Conservation (phyloP, 2,888 invertebrate genomes). For the Sceliomorpha sp. region DNA sequence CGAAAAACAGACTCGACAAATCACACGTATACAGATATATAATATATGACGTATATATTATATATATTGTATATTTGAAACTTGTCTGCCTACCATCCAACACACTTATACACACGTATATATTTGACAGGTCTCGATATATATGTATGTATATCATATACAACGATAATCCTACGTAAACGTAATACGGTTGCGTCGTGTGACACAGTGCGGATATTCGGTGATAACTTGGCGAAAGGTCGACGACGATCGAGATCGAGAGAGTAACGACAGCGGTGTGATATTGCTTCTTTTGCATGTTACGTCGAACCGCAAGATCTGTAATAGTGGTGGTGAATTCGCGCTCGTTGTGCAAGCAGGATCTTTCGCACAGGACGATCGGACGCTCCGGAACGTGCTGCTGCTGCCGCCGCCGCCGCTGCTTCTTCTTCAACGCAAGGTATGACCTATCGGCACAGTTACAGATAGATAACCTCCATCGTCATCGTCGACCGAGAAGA, state of each 20-base stretch:
- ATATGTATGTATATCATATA: constrained; percentile 16
- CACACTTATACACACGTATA: constrained; percentile 3
- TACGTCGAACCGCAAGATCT: constrained; percentile 48
- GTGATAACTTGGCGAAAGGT: constrained; percentile 42
- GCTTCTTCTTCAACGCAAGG: constrained; percentile 41
- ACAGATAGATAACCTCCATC: constrained; percentile 15
- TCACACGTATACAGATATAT: not conserved
- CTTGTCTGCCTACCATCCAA: too few relatives aligned
- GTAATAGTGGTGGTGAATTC: constrained; percentile 46
- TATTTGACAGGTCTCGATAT: not conserved
- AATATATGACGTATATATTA: not conserved
- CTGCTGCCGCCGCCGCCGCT: too few relatives aligned
- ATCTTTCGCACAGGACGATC: constrained; percentile 42
- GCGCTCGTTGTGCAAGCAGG: constrained; percentile 47
- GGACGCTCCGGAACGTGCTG: constrained; percentile 27
- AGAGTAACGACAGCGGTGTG: constrained; percentile 40
- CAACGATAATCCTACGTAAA: constrained; percentile 17
- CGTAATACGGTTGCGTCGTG: constrained; percentile 33
- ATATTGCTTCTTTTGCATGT: constrained; percentile 50
- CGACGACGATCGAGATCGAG: constrained; percentile 18
- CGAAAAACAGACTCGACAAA: too few relatives aligned
- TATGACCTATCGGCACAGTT: constrained; percentile 35
- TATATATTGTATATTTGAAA: constrained; percentile 6
- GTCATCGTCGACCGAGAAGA: constrained; percentile 2
- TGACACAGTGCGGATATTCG: constrained; percentile 49